phyloP scores from a whole-genome alignment of 2,113 vertebrate species.

The Columba janthina region DNA sequence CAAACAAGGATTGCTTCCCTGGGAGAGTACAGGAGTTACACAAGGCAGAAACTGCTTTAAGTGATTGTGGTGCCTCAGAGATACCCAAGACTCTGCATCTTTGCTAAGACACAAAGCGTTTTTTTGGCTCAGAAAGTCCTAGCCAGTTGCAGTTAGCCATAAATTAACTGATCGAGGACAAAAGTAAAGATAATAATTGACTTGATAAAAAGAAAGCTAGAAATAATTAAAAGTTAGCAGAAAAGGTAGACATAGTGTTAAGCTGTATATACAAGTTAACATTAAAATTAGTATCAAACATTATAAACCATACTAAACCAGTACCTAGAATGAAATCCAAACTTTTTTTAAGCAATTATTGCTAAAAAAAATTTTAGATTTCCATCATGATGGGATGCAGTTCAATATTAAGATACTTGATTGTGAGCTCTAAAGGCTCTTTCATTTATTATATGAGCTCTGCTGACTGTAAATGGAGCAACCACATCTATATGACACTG shows the following conservation, averaged over 20 bases:
- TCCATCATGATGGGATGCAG: background rate
- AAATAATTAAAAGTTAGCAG: background rate
- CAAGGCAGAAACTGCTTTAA: background rate
- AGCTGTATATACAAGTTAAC: background rate
- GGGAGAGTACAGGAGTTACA: background rate
- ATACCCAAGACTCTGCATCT: background rate
- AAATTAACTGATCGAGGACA: background rate
- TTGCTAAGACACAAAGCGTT: background rate
- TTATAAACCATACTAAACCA: background rate
- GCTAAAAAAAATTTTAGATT: background rate
- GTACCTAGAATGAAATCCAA: background rate
- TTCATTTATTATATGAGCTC: background rate
- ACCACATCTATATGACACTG: background rate
- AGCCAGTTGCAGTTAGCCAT: background rate
- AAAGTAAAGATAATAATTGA: background rate
- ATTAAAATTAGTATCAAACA: background rate
- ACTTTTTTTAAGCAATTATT: background rate
- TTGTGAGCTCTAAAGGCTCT: background rate
- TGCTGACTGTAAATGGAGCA: background rate
- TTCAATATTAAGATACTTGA: background rate
- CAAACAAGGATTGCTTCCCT: background rate
- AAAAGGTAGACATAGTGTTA: background rate
- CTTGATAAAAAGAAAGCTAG: background rate
- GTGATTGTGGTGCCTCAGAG: background rate
- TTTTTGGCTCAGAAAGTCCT: background rate